Percentiles rank a stretch among this genome's conserved stretches.
Evolutionary conservation across 2,797 vertebrate species (phyloP).

Genomic region (Darevskia nairensis): DNA sequence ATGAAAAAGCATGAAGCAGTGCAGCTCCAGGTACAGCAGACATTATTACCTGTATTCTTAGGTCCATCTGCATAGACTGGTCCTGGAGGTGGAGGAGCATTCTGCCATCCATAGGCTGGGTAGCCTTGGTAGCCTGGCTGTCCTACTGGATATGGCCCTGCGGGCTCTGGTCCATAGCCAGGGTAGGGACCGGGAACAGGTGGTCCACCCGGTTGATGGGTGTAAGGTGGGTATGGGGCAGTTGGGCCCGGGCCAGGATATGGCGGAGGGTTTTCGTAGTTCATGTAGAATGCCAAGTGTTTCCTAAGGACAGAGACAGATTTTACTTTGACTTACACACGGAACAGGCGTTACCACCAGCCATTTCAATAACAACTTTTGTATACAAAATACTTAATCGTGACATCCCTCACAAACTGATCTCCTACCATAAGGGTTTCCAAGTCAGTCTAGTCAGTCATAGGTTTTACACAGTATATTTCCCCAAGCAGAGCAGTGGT

Average conservation of each 20-base stretch:
- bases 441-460: background rate
- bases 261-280: constrained; percentile 91
- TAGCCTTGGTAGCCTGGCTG: constrained; percentile 86
- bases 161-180: constrained; percentile 67
- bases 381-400: background rate
- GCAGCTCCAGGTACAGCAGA: background rate
- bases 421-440: background rate
- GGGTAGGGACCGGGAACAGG: constrained; percentile 71
- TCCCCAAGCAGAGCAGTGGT: background rate
- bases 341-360: fast-evolving
- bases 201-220: constrained; percentile 82
- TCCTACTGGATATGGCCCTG: constrained; percentile 79
- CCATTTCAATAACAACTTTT: background rate
- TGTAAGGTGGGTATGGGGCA: constrained; percentile 90
- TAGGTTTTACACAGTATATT: background rate
- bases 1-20: background rate
- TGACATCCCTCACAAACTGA: fast-evolving
- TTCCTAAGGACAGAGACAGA: constrained; percentile 74
- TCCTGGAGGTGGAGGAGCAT: constrained; percentile 85
- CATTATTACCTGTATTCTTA: constrained; percentile 91
- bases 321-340: constrained; percentile 43
- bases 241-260: constrained; percentile 85
- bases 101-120: constrained; percentile 90
- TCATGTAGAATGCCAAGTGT: constrained; percentile 80
- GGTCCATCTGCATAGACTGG: constrained; percentile 87